phyloP scores from a whole-genome alignment of 1,140 invertebrate genomes.

The Macrosteles quadrilineatus region DNA sequence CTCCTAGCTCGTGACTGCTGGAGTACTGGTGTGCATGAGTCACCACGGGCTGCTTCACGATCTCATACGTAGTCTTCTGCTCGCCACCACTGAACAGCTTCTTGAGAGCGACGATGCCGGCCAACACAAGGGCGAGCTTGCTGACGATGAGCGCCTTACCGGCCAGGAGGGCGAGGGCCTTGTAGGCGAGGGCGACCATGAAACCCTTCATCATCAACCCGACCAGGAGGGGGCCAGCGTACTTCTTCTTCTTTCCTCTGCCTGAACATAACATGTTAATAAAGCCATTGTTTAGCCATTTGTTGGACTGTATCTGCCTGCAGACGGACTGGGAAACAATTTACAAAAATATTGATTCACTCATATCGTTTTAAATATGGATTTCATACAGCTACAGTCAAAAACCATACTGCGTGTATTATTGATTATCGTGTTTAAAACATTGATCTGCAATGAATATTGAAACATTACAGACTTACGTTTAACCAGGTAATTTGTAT shows the following conservation, averaged over 20 bases:
- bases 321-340: conserved; percentile 5
- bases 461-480: too few relatives aligned
- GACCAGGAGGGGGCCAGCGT: conserved; percentile 59
- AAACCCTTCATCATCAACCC: conserved; percentile 66
- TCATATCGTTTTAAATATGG: too few relatives aligned
- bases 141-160: conserved; percentile 71
- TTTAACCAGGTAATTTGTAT: too few relatives aligned
- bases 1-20: conserved; percentile 67
- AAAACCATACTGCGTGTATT: too few relatives aligned
- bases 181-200: conserved; percentile 71
- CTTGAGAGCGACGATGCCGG: conserved; percentile 73
- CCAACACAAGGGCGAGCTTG: conserved; percentile 73
- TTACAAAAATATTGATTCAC: neutral
- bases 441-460: too few relatives aligned
- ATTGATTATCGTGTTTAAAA: too few relatives aligned
- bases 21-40: conserved; percentile 75
- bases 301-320: too few relatives aligned
- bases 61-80: conserved; percentile 81
- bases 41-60: conserved; percentile 80
- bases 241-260: conserved; percentile 54
- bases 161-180: conserved; percentile 70
- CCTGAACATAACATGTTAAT: conserved; percentile 42
- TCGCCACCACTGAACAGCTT: conserved; percentile 63
- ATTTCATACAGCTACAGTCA: too few relatives aligned
- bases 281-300: too few relatives aligned